Percentiles rank a stretch among this genome's conserved stretches.
Conservation (phyloP, 1,140 invertebrate species). For the Thaumetopoea pityocampa region DNA sequence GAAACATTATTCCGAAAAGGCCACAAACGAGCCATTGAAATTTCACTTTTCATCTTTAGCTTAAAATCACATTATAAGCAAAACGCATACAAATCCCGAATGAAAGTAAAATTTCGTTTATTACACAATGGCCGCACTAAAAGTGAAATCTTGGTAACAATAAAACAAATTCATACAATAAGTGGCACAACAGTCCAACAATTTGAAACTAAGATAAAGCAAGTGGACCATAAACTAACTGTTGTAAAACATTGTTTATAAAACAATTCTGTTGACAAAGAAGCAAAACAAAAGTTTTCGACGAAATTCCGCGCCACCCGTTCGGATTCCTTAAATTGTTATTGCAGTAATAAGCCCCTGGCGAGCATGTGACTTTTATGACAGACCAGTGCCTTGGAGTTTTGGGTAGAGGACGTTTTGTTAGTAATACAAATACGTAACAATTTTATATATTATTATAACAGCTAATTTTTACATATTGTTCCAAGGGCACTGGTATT, state of each 20-base stretch:
- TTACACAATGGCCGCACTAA: conserved; percentile 29
- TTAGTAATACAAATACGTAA: conserved; percentile 47
- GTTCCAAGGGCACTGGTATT: conserved; percentile 17
- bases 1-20: too few species aligned
- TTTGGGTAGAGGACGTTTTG: conserved; percentile 46
- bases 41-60: conserved; percentile 40
- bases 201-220: conserved; percentile 46
- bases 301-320: conserved; percentile 55
- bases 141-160: conserved; percentile 49
- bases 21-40: too few species aligned
- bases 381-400: conserved; percentile 48
- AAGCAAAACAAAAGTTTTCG: conserved; percentile 63
- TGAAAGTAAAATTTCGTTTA: conserved; percentile 42
- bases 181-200: conserved; percentile 41
- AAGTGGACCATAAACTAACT: conserved; percentile 63
- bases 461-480: conserved; percentile 33
- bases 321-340: conserved; percentile 71
- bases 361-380: conserved; percentile 67
- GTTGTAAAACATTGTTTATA: conserved; percentile 71
- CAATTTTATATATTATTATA: conserved; percentile 26
- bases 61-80: conserved; percentile 29
- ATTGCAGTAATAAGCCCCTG: conserved; percentile 59
- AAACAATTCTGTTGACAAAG: conserved; percentile 58
- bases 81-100: conserved; percentile 36
- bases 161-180: conserved; percentile 44